phyloP scores from a whole-genome alignment of 1,140 invertebrate genomes.

The Achatina immaculata region DNA sequence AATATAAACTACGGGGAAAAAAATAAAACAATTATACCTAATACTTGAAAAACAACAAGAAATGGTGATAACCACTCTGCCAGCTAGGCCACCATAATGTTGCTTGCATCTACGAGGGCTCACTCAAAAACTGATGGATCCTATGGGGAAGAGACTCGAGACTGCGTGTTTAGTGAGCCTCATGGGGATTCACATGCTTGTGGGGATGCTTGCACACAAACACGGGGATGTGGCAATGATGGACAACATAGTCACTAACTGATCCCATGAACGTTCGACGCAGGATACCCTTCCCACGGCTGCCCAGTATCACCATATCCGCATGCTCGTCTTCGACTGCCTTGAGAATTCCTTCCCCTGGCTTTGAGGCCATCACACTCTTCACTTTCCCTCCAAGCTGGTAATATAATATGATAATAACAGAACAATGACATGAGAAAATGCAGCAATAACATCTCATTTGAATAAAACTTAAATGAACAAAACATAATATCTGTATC shows the following conservation, averaged over 20 bases:
- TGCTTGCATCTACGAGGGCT: no score
- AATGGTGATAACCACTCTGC: no score
- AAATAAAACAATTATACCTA: no score
- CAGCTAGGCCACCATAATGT: no score
- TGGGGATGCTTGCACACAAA: constrained; percentile 46
- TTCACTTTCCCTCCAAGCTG: constrained; percentile 54
- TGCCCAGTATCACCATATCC: constrained; percentile 50
- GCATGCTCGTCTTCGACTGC: constrained; percentile 52
- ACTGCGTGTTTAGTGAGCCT: not conserved
- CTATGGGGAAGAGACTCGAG: no score
- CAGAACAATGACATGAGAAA: no score
- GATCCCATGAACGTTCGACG: constrained; percentile 57
- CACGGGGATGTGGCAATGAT: constrained; percentile 57
- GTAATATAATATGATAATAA: constrained; percentile 19
- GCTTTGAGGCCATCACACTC: constrained; percentile 46
- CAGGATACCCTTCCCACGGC: constrained; percentile 50
- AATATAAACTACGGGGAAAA: no score
- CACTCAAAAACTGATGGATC: no score
- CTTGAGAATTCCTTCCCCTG: constrained; percentile 56
- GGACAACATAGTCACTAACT: constrained; percentile 59
- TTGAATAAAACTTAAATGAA: no score
- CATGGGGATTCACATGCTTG: constrained; percentile 20
- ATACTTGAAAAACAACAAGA: no score
- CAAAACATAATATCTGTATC: no score
- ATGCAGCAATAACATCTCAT: no score